A percentile compares a stretch with the other conserved stretches of the same genome.
These are phyloP conservation scores for Synanthedon vespiformis DNA, from an alignment of 2,888 invertebrate species.

Conservation along the genomic window DNA sequence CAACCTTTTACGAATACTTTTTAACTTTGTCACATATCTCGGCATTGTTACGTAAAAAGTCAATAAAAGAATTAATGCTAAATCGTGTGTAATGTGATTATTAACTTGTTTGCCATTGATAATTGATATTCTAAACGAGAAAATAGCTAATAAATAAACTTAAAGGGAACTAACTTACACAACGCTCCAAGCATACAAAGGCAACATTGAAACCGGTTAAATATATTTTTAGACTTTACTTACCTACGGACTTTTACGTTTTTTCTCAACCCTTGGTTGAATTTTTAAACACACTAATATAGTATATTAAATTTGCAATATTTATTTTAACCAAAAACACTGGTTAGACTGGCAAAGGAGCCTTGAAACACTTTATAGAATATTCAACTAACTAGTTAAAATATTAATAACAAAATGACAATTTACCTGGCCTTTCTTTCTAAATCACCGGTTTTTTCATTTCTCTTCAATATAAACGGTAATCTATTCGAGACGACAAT, in stretches of 20 bases:
- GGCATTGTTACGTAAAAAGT: no score
- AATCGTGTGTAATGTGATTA: no score
- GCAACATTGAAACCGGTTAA: background rate
- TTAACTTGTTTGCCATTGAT: no score
- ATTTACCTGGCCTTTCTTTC: constrained; percentile 86
- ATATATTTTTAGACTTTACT: background rate
- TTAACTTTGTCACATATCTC: no score
- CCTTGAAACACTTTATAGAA: background rate
- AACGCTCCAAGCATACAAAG: no score
- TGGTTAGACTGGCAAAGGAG: background rate
- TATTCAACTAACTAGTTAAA: background rate
- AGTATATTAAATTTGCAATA: background rate
- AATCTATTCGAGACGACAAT: constrained; percentile 92
- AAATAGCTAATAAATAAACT: no score
- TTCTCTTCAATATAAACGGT: constrained; percentile 86
- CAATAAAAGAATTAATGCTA: no score
- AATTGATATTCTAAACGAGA: no score
- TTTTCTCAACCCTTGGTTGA: background rate
- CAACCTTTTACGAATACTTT: no score
- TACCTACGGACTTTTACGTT: background rate
- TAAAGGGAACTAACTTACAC: no score
- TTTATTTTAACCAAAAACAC: background rate
- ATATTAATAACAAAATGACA: background rate
- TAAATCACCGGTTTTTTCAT: constrained; percentile 77
- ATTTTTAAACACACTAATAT: no score